phyloP scores from a whole-genome alignment of 2,888 invertebrate species.

The Xanthia icteritia region DNA sequence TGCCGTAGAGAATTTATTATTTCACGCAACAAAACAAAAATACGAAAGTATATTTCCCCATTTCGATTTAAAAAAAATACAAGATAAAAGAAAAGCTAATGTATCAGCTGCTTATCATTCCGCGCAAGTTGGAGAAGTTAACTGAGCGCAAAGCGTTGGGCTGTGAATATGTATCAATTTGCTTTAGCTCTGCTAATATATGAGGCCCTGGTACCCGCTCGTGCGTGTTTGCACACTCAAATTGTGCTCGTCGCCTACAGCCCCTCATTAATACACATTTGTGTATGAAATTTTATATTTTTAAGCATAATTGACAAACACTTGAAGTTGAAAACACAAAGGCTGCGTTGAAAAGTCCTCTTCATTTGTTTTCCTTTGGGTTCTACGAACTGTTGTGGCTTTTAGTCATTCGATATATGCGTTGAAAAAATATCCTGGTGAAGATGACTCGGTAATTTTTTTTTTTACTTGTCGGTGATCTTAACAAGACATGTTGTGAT shows the following conservation, averaged over 20 bases:
- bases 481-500: slow-evolving; percentile 33
- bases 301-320: slow-evolving; percentile 59
- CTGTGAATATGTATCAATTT: slow-evolving; percentile 57
- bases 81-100: slow-evolving; percentile 52
- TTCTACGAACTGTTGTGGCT: slow-evolving; percentile 30
- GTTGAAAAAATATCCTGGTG: slow-evolving; percentile 26
- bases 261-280: slow-evolving; percentile 39
- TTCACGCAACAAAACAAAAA: not conserved
- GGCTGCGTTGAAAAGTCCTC: slow-evolving; percentile 23
- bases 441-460: slow-evolving; percentile 18
- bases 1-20: slow-evolving; percentile 28
- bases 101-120: slow-evolving; percentile 64
- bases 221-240: slow-evolving; percentile 49
- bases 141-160: slow-evolving; percentile 56
- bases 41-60: slow-evolving; percentile 1
- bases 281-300: slow-evolving; percentile 31
- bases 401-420: slow-evolving; percentile 54
- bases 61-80: slow-evolving; percentile 30
- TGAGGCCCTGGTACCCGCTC: slow-evolving; percentile 35
- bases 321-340: slow-evolving; percentile 55
- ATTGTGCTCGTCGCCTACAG: slow-evolving; percentile 48
- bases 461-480: slow-evolving; percentile 5
- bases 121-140: slow-evolving; percentile 59
- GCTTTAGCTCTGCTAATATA: slow-evolving; percentile 49
- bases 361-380: slow-evolving; percentile 43